phyloP scores from a whole-genome alignment of 1,140 invertebrate species.

The Listronotus oregonensis region DNA sequence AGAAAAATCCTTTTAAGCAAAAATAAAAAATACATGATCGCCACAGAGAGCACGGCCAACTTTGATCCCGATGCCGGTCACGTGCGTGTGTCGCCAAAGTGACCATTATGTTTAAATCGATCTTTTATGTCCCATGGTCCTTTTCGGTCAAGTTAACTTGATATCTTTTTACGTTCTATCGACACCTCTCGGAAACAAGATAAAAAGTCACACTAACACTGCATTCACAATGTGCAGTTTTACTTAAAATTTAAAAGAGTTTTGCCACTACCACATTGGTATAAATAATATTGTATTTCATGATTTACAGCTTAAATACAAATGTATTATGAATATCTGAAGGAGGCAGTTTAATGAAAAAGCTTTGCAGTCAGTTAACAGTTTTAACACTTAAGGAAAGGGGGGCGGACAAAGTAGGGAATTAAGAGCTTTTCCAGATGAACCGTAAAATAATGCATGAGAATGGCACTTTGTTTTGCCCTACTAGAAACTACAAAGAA shows the following conservation, averaged over 20 bases:
- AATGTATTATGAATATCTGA: too few species aligned
- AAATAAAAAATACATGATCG: slow-evolving; percentile 2
- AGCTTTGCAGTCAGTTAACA: too few species aligned
- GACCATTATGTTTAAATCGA: slow-evolving; percentile 35
- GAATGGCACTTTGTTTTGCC: too few species aligned
- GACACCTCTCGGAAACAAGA: slow-evolving; percentile 24
- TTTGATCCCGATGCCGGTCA: slow-evolving; percentile 15
- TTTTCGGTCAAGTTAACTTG: slow-evolving; percentile 19
- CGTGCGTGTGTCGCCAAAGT: slow-evolving; percentile 22
- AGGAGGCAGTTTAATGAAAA: too few species aligned
- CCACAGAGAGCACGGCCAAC: neutral
- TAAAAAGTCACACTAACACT: slow-evolving; percentile 23
- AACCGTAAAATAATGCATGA: too few species aligned
- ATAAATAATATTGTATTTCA: neutral
- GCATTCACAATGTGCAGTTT: slow-evolving; percentile 16
- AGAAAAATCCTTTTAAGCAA: neutral
- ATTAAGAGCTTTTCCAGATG: too few species aligned
- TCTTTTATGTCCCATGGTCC: slow-evolving; percentile 28
- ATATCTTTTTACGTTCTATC: slow-evolving; percentile 33
- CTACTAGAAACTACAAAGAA: too few species aligned
- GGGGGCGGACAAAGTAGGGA: too few species aligned
- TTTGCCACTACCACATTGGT: neutral
- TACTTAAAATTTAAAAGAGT: slow-evolving; percentile 6
- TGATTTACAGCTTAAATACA: too few species aligned
- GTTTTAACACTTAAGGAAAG: too few species aligned